These are phyloP conservation scores for Phengaris arion DNA, from an alignment of 2,888 invertebrate genomes.

Conservation along the genomic window DNA sequence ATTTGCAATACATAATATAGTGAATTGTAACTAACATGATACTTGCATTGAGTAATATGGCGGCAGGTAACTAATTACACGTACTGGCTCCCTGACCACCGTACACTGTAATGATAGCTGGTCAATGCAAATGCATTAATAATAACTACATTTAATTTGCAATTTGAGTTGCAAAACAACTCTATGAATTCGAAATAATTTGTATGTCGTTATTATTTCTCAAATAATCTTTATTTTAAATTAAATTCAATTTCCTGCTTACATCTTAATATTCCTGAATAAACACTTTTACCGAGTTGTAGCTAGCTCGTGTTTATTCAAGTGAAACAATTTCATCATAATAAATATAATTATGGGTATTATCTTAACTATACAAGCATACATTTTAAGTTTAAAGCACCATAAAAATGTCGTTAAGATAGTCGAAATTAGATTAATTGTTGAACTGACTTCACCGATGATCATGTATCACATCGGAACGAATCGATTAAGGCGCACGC, in stretches of 20 bases:
- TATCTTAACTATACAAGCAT: slow-evolving; percentile 4
- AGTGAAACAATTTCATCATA: slow-evolving; percentile 4
- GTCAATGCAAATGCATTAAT: slow-evolving; percentile 1
- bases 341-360: background rate
- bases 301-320: background rate
- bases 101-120: background rate
- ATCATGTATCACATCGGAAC: slow-evolving; percentile 57
- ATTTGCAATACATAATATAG: background rate
- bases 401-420: slow-evolving; percentile 24
- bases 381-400: slow-evolving; percentile 16
- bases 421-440: slow-evolving; percentile 24
- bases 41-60: background rate
- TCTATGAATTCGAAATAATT: background rate
- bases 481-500: slow-evolving; percentile 58
- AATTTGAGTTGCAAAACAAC: background rate
- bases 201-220: background rate
- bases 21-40: background rate
- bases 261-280: too few relatives aligned
- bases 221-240: too few relatives aligned
- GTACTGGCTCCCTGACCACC: background rate
- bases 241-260: too few relatives aligned
- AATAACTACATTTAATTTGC: background rate
- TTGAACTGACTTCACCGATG: background rate
- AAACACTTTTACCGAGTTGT: background rate
- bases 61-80: background rate